Evolutionary conservation across 2,888 invertebrate species (phyloP), one percentile per base, ranked within the genome.

Genomic region (Ctenicera cuprea): DNA sequence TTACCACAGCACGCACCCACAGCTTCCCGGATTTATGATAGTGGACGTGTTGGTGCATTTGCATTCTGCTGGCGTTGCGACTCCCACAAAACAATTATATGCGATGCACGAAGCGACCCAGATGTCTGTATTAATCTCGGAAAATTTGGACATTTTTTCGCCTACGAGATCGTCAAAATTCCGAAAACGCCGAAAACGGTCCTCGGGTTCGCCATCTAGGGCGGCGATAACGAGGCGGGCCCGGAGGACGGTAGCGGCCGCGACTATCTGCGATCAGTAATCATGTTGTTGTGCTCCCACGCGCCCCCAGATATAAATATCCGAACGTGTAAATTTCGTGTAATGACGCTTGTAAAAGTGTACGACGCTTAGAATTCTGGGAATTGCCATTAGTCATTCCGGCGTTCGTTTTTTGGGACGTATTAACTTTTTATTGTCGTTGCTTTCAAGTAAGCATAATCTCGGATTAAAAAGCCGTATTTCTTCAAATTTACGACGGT

Each of bases 251-350:
- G 73, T 73, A 73, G 73, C 73, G 59, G 37, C 52, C 45, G 50
- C 52, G 16, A 70, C 61, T 74, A 74, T 73, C 73, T 70, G 38
- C 64, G 64, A 74, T 74, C 70, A 71, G 71, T 74, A 74, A 74
- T 74, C 74, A 74, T 74, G 66, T 71, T 71, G 74, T 71, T 62
- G 37, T 16, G 45, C 71, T 63, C 74, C 82, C 79, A 82, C 82
- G 79, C 80, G 73, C 74, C 73, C 67, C 76, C 62, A 74, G 76
- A 79, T 79, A 80, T 77, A 77, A 80, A 81, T 80, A 80, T 79
- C 80, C 75, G 75, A 79, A 79, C 78, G 75, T 77, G 76, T 79
- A 77, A 78, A 80, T 79, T 78, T 79, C 75, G 74, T 82, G 80
- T 82, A 81, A 81, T 81, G 74, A 77, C 76, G 73, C 74, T 75